These are phyloP conservation scores for Drosophila navojoa DNA, from an alignment of 1,140 invertebrate genomes.

Conservation along the genomic window DNA sequence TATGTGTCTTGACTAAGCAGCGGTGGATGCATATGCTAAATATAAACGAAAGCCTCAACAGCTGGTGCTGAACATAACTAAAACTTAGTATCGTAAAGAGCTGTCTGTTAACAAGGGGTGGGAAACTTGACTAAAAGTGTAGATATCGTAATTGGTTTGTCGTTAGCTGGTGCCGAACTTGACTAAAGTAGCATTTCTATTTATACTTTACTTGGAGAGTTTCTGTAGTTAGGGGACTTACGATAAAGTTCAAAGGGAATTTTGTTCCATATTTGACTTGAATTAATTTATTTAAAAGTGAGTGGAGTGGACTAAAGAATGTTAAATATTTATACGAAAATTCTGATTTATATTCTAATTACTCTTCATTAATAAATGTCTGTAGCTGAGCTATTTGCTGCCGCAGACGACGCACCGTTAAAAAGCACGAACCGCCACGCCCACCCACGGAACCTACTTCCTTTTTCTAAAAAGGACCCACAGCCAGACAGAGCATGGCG, in stretches of 20 bases:
- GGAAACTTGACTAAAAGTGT: neutral
- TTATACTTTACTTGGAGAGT: too few relatives aligned
- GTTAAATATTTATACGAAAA: neutral
- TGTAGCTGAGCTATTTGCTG: neutral
- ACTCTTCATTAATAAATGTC: neutral
- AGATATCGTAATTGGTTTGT: neutral
- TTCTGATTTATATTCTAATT: neutral
- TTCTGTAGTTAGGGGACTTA: neutral
- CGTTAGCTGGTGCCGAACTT: too few relatives aligned
- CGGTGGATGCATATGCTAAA: conserved; percentile 8
- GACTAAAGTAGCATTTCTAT: too few relatives aligned
- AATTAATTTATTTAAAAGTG: neutral
- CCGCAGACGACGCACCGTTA: neutral
- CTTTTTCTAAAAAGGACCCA: conserved; percentile 53
- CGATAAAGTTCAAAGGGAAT: neutral
- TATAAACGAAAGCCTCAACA: neutral
- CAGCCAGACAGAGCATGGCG: conserved; percentile 60
- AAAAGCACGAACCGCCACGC: neutral
- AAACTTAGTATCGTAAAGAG: conserved; percentile 3
- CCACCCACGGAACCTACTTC: conserved; percentile 66
- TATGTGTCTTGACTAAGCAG: conserved; percentile 13
- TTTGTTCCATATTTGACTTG: neutral
- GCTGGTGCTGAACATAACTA: neutral
- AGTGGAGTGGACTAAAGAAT: neutral
- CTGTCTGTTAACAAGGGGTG: neutral